phyloP scores from a whole-genome alignment of 2,888 invertebrate species.

The Neocrepidodera transversa region DNA sequence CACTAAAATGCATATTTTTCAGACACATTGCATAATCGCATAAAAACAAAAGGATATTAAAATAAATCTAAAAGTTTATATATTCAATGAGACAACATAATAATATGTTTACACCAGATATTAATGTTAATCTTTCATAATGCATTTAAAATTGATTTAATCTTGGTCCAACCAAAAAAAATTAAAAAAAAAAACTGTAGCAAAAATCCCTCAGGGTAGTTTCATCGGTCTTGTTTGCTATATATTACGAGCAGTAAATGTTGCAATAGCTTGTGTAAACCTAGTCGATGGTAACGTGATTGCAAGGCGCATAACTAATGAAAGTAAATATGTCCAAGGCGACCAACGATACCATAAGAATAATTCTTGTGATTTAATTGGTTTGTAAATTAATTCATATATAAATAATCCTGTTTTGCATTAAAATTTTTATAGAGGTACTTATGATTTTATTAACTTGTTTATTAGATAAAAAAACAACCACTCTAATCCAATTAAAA shows the following conservation, averaged over 20 bases:
- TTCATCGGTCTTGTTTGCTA: too few species aligned
- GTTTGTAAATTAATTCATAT: slow-evolving; percentile 9
- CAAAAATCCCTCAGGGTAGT: too few species aligned
- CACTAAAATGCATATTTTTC: slow-evolving; percentile 1
- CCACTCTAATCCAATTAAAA: too few species aligned
- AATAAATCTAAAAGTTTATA: slow-evolving; percentile 5
- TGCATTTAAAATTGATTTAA: too few species aligned
- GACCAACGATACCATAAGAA: slow-evolving; percentile 3
- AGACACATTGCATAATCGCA: background rate
- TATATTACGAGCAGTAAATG: too few species aligned
- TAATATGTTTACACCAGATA: background rate
- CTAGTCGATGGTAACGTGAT: background rate
- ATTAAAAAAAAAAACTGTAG: too few species aligned
- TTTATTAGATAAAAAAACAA: too few species aligned
- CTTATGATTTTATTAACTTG: background rate
- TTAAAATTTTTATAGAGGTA: background rate
- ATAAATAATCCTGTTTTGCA: background rate
- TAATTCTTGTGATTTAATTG: slow-evolving; percentile 8
- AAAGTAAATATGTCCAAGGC: slow-evolving; percentile 7
- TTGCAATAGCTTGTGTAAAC: too few species aligned
- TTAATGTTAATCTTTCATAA: too few species aligned
- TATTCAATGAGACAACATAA: background rate
- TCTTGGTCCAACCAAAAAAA: too few species aligned
- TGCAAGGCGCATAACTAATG: slow-evolving; percentile 6
- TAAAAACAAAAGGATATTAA: slow-evolving; percentile 4